A percentile compares a stretch with the other conserved stretches of the same genome.
Conservation (phyloP, 2,888 invertebrate genomes). For the Trachelus troglodyta region DNA sequence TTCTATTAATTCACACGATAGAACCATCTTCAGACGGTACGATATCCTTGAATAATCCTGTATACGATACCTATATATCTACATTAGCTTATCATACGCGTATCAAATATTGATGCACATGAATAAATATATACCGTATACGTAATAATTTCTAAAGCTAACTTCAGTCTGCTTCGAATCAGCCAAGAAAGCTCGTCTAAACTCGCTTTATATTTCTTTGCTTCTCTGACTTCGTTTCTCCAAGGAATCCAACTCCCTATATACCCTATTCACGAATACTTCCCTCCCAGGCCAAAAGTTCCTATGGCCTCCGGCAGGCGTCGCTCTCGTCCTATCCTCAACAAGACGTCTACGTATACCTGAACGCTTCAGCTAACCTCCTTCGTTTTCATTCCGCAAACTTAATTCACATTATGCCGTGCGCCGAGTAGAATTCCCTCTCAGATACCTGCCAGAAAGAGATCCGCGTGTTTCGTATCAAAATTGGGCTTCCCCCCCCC, state of each 20-base stretch:
- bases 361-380: background rate
- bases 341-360: background rate
- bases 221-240: background rate
- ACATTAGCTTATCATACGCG: no score
- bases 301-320: background rate
- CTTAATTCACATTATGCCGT: constrained; percentile 32
- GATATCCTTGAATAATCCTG: no score
- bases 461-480: background rate
- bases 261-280: background rate
- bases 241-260: background rate
- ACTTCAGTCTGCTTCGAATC: background rate
- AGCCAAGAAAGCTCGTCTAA: background rate
- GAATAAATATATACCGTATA: background rate
- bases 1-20: no score
- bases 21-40: no score
- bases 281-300: background rate
- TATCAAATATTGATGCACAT: no score
- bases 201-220: background rate
- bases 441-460: background rate
- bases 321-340: background rate
- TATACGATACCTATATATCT: no score
- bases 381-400: constrained; percentile 16
- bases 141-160: background rate
- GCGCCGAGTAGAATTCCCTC: background rate
- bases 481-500: background rate